A percentile compares a stretch with the other conserved stretches of the same genome.
Conservation (phyloP, 2,888 invertebrate species). For the Eulithis testata region DNA sequence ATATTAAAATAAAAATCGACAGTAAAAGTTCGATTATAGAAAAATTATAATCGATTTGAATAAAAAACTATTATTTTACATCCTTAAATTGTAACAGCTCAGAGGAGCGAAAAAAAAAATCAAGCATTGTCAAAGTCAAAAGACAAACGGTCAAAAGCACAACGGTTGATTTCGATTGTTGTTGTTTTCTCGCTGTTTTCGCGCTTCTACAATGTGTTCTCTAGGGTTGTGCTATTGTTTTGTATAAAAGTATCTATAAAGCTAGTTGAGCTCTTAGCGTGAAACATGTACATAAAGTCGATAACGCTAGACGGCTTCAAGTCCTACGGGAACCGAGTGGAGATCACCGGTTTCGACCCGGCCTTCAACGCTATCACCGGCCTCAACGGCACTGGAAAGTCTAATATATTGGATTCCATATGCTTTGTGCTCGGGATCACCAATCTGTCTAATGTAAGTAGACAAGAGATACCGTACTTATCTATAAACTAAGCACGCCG, state of each 20-base stretch:
- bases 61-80: too few species aligned
- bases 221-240: not conserved
- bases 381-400: slow-evolving; percentile 98
- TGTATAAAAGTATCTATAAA: not conserved
- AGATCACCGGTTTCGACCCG: slow-evolving; percentile 95
- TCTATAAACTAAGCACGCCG: too few species aligned
- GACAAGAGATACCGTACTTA: not conserved
- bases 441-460: slow-evolving; percentile 93
- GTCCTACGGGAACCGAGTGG: slow-evolving; percentile 97
- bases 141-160: too few species aligned
- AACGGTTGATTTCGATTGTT: too few species aligned
- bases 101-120: too few species aligned
- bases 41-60: too few species aligned
- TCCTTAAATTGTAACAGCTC: too few species aligned
- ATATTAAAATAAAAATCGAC: too few species aligned
- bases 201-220: too few species aligned
- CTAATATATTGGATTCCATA: slow-evolving; percentile 98
- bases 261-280: not conserved
- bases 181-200: too few species aligned
- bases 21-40: too few species aligned
- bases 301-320: slow-evolving; percentile 98
- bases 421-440: slow-evolving; percentile 98
- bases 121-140: too few species aligned
- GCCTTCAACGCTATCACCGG: slow-evolving; percentile 99
- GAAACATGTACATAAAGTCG: slow-evolving; percentile 94